phyloP scores from a whole-genome alignment of 2,113 vertebrate species.

The Hystrix cristata region DNA sequence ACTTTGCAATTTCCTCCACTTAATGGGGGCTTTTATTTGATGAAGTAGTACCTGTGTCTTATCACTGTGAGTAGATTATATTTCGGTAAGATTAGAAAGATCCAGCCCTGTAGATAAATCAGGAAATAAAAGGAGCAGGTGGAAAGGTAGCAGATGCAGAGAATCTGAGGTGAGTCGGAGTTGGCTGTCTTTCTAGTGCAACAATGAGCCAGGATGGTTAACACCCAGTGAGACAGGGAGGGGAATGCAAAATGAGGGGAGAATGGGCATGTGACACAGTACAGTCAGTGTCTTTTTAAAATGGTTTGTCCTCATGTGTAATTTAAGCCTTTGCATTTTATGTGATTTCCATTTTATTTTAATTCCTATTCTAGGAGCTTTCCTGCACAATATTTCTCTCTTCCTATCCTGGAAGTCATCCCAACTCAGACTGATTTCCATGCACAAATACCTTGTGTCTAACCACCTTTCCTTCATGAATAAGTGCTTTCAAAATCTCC shows the following conservation, averaged over 20 bases:
- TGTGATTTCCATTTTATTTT: not conserved
- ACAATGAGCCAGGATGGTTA: not conserved
- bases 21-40: not conserved
- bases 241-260: not conserved
- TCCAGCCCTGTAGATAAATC: not conserved
- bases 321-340: conserved; percentile 4
- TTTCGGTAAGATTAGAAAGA: not conserved
- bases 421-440: not conserved
- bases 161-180: not conserved
- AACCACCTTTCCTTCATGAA: not conserved
- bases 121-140: not conserved
- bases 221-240: not conserved
- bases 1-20: not conserved
- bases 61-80: not conserved
- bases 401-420: not conserved
- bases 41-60: not conserved
- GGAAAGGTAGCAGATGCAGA: not conserved
- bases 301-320: not conserved
- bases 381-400: not conserved
- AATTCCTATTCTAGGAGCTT: not conserved
- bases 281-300: not conserved
- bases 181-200: not conserved
- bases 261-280: not conserved
- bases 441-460: not conserved
- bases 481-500: not conserved